Percentiles rank a stretch among this genome's conserved stretches.
Conservation (phyloP, 2,113 vertebrate species). For the Myiagra hebetior region DNA sequence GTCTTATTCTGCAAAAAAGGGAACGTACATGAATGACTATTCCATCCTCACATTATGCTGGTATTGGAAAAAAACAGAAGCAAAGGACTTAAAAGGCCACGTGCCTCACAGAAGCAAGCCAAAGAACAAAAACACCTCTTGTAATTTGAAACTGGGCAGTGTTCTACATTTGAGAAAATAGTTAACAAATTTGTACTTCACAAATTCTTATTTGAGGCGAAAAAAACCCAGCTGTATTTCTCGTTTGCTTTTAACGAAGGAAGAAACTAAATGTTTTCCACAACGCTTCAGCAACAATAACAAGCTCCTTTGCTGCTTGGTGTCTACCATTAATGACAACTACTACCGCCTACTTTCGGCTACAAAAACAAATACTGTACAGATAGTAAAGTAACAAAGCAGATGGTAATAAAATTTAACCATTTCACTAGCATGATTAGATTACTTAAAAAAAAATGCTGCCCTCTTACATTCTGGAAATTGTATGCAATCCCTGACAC, state of each 20-base stretch:
- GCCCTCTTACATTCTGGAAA: background rate
- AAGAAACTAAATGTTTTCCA: background rate
- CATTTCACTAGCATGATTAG: background rate
- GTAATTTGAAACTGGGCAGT: background rate
- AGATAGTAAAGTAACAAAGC: background rate
- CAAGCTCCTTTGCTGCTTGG: background rate
- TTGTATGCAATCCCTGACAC: background rate
- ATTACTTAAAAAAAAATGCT: background rate
- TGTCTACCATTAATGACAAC: background rate
- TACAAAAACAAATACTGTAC: background rate
- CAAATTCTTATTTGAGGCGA: background rate
- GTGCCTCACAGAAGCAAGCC: background rate
- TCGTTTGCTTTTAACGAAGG: background rate
- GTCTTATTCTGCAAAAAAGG: background rate
- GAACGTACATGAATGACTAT: background rate
- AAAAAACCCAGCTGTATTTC: background rate
- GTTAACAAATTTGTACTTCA: background rate
- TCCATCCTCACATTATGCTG: background rate
- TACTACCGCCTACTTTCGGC: background rate
- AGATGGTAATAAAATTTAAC: background rate
- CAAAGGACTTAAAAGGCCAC: background rate
- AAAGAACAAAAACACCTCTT: background rate
- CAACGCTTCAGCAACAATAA: background rate
- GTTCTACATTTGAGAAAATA: background rate
- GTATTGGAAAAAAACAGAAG: background rate